Base-by-base conservation (phyloP, 2,888 invertebrate species). In the Biston betularia region DNA sequence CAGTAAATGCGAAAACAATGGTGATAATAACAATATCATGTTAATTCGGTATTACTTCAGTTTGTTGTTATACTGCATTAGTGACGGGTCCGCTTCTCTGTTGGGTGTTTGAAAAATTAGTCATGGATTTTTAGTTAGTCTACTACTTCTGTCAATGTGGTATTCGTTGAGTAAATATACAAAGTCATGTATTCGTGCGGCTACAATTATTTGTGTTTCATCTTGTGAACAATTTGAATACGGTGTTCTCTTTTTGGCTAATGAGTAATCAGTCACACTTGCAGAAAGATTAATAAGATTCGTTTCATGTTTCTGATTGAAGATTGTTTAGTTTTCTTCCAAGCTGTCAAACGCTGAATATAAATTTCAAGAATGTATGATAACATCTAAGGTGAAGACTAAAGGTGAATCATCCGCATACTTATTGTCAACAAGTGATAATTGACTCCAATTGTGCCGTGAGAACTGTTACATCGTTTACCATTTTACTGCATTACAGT, bases 1-100 rank as follows among this genome's bases (percentile, higher is more conserved):
- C 54, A 61, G 74, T 75, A 35, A 70, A 73, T 64, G 63, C 63
- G 70, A 74, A 77, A 81, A 82, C 79, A 83, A 80, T 81, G 79
- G 65, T 75, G 81, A 82, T 82, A 82, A 82, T 81, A 79, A 81
- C 79, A 82, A 80, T 79, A 79, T 82, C 79, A 80, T 82, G 78
- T 81, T 83, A 85, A 87, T 83, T 82, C 80, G 84, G 83, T 84
- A 84, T 74, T 82, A 79, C 73, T 77, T 80, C 75, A 78, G 71
- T 34, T 34, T 79, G 68, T 68, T 71, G 70, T 69, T 69, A 52
- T 69, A 54, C 70, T 50, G 50, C 65, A 48, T 63, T 65, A 76
- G 71, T 50, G 67, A 72, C 71, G 72, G 72, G 71, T 74, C 71
- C 65, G 72, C 65, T 73, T 68, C 62, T 65, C 63, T 70, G 73